Conservation (phyloP, 2,797 vertebrate genomes). For the Myripristis murdjan region DNA sequence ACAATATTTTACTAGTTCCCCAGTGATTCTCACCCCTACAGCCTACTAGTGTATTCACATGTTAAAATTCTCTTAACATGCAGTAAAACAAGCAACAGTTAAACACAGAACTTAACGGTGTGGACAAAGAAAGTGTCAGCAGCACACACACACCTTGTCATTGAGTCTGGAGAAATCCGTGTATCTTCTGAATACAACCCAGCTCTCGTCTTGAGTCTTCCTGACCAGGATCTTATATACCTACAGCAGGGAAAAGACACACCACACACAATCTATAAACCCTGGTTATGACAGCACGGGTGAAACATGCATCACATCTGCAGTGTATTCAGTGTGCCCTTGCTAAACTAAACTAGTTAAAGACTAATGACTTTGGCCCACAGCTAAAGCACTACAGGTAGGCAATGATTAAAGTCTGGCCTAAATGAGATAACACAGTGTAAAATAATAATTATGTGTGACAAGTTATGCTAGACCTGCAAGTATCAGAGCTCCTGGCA, state of each 20-base stretch:
- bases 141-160: conserved; percentile 83
- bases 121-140: too few relatives aligned
- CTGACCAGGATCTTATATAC: conserved; percentile 86
- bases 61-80: too few relatives aligned
- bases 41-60: too few relatives aligned
- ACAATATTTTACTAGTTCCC: too few relatives aligned
- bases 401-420: not conserved
- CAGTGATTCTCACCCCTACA: too few relatives aligned
- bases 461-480: not conserved
- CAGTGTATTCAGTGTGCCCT: not conserved
- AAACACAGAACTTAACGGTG: too few relatives aligned
- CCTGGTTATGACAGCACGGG: not conserved
- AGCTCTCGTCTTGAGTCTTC: conserved; percentile 80
- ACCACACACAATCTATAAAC: not conserved
- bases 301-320: not conserved
- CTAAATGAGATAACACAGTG: not conserved
- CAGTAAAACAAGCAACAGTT: too few relatives aligned
- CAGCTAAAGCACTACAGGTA: not conserved
- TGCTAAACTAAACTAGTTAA: not conserved
- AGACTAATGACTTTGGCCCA: not conserved
- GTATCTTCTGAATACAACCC: conserved; percentile 84
- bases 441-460: not conserved
- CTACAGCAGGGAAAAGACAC: conserved; percentile 59
- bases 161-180: conserved; percentile 83
- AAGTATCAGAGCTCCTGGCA: too few relatives aligned